These are phyloP conservation scores for Caenorhabditis macrosperma DNA, from an alignment of 2,888 invertebrate genomes.

Conservation along the genomic window DNA sequence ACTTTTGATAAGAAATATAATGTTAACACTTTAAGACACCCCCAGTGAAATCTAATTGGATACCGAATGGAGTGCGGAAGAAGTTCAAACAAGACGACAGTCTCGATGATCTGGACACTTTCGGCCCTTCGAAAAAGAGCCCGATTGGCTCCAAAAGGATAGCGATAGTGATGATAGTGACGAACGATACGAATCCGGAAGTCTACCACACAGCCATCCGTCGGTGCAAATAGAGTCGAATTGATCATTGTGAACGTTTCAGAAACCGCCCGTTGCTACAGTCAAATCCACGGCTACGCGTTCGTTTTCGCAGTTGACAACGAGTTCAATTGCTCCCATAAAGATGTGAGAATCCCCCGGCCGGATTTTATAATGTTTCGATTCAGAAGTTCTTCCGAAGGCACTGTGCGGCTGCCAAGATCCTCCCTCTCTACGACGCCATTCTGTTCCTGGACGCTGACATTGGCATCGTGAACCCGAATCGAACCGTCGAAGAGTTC, in stretches of 20 bases:
- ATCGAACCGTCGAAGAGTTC: slow-evolving; percentile 57
- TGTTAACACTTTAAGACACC: slow-evolving; percentile 4
- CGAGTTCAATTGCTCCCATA: slow-evolving; percentile 44
- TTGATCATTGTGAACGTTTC: slow-evolving; percentile 3
- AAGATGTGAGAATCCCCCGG: slow-evolving; percentile 54
- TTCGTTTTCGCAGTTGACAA: slow-evolving; percentile 31
- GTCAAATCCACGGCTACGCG: slow-evolving; percentile 41
- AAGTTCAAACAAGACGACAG: not conserved
- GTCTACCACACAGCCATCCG: slow-evolving; percentile 39
- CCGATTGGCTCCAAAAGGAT: not conserved
- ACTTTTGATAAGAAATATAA: not conserved
- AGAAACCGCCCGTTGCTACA: slow-evolving; percentile 51
- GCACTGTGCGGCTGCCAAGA: slow-evolving; percentile 53
- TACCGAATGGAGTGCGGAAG: not conserved
- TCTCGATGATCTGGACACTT: slow-evolving; percentile 8
- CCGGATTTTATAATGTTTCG: not conserved
- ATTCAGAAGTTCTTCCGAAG: slow-evolving; percentile 62
- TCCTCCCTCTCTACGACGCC: slow-evolving; percentile 51
- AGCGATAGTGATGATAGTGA: slow-evolving; percentile 32
- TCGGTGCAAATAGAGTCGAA: not conserved
- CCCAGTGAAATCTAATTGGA: not conserved
- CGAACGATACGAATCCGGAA: slow-evolving; percentile 21
- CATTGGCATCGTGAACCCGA: slow-evolving; percentile 63
- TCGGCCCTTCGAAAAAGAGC: not conserved
- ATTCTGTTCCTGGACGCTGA: slow-evolving; percentile 61